Conservation (phyloP, 2,888 invertebrate genomes). For the Parnassius orleans region DNA sequence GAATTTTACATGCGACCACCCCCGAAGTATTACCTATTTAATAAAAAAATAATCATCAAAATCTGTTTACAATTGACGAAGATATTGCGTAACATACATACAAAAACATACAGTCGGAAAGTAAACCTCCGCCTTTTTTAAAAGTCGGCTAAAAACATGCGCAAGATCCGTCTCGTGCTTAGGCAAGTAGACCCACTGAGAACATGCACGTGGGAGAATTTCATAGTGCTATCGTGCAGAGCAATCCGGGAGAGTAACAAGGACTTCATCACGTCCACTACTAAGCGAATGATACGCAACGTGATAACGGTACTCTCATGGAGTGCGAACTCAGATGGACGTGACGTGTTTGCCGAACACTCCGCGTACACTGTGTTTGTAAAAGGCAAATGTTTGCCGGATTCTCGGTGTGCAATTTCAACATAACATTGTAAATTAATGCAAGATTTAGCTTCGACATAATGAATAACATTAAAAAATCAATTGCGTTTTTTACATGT, state of each 20-base stretch:
- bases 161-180: background rate
- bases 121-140: no score
- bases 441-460: no score
- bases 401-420: background rate
- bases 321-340: constrained; percentile 45
- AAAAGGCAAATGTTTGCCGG: constrained; percentile 21
- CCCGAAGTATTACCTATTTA: no score
- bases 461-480: no score
- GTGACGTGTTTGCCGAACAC: constrained; percentile 52
- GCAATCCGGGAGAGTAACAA: constrained; percentile 32
- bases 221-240: constrained; percentile 6
- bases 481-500: no score
- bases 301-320: constrained; percentile 52
- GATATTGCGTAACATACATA: no score
- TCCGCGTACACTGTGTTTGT: constrained; percentile 16
- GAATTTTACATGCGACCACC: no score
- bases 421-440: no score
- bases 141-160: background rate
- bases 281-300: constrained; percentile 47
- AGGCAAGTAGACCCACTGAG: background rate
- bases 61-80: no score
- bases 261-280: constrained; percentile 44
- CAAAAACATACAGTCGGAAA: no score
- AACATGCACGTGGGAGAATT: constrained; percentile 1
- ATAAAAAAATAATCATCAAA: no score